phyloP scores from a whole-genome alignment of 2,113 vertebrate genomes.

The Corythoichthys haematopterus region DNA sequence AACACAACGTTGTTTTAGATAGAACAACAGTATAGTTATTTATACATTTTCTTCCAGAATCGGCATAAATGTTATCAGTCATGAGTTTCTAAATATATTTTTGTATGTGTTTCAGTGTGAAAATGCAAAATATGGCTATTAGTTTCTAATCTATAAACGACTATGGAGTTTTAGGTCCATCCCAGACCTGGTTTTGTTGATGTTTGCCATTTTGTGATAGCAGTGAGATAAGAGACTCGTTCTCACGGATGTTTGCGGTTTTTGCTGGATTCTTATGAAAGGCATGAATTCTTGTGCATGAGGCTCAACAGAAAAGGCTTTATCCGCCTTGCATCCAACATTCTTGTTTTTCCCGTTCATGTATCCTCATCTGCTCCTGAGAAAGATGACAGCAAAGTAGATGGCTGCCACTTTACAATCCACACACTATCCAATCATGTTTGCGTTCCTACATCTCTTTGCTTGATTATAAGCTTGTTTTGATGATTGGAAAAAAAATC shows the following conservation, averaged over 20 bases:
- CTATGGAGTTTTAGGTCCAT: background rate
- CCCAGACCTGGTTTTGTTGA: conserved; percentile 4
- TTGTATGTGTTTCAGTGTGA: conserved; percentile 21
- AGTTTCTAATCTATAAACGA: background rate
- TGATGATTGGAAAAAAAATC: conserved; percentile 14
- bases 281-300: conserved; percentile 49
- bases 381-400: conserved; percentile 32
- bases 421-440: conserved; percentile 14
- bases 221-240: conserved; percentile 28
- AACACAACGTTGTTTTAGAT: background rate
- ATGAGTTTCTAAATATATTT: conserved; percentile 35
- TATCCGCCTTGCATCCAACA: conserved; percentile 38
- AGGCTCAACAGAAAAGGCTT: conserved; percentile 38
- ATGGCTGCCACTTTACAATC: conserved; percentile 19
- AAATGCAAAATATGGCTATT: background rate
- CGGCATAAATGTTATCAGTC: conserved; percentile 11
- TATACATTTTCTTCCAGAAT: background rate
- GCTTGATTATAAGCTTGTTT: conserved; percentile 33
- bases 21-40: background rate
- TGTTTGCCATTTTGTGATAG: conserved; percentile 22
- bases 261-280: conserved; percentile 38
- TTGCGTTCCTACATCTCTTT: conserved; percentile 15
- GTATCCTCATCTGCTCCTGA: conserved; percentile 19
- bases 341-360: conserved; percentile 14
- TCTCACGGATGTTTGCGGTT: conserved; percentile 27